Evolutionary conservation across 2,888 invertebrate species (phyloP), one percentile per base, ranked within the genome.

Genomic region (Mimumesa dahlbomi): DNA sequence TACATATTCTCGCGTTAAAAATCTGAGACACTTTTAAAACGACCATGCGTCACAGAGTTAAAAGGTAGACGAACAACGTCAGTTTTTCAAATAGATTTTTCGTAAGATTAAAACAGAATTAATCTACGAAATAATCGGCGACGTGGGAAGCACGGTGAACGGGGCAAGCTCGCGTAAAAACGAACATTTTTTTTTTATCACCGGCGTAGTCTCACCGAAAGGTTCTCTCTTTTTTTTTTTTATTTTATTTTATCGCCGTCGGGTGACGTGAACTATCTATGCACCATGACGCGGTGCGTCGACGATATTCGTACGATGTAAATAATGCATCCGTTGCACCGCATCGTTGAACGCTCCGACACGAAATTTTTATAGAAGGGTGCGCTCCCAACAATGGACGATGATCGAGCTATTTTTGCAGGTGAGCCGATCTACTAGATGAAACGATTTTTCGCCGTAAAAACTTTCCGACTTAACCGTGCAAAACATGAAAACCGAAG

Each of bases 381-480:
- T 69, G 70, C 53, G 43, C 57, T 50, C 49, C 40, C 61, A 43
- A 73, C 73, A 70, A 75, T 75, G 57, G 71, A 43, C 57, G 65
- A 73, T 77, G 76, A 81, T 81, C 66, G 73, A 81, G 81, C 81
- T 79, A 75, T 71, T 80, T 81, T 77, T 61, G 77, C 71, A 70
- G 76, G 80, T 77, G 79, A 63, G 50, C 61, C 70, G 58, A 58
- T 57, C 53, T 52, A 38, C 34, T 16, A 46, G 45, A 46, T 63
- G 53, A 54, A 68, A 70, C 70, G 53, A 71, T 63, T 62, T 68
- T 71, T 68, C 57, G 62, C 62, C 57, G 54, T 46, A 22, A 57
- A 52, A 25, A 25, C 25, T 25, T 25, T 7, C 25, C 7, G 25
- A 25, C 25, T 25, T 25, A 29, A 4, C 5, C 5, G 7, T 6